Conservation (phyloP, 1,140 invertebrate species). For the Leptinotarsa defecta region DNA sequence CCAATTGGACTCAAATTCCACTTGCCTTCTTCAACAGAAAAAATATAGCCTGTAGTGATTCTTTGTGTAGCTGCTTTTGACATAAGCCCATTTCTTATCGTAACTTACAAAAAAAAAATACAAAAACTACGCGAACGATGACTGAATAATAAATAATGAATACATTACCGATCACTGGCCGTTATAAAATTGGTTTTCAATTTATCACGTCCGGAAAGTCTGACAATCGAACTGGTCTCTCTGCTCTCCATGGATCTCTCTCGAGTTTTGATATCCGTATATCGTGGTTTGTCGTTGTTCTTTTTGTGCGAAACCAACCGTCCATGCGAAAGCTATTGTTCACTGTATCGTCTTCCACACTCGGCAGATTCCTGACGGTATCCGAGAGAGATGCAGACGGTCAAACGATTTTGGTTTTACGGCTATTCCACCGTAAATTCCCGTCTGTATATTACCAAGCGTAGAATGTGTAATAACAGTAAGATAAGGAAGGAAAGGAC, state of each 20-base stretch:
- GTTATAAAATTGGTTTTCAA: too few relatives aligned
- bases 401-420: conserved; percentile 36
- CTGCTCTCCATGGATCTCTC: not conserved
- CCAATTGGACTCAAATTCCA: too few relatives aligned
- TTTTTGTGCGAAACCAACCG: conserved; percentile 5
- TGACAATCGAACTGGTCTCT: too few relatives aligned
- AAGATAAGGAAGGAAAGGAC: conserved; percentile 5
- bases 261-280: not conserved
- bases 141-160: too few relatives aligned
- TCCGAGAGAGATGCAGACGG: conserved; percentile 32
- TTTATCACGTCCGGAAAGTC: too few relatives aligned
- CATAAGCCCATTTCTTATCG: too few relatives aligned
- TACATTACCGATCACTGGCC: too few relatives aligned
- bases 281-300: conserved; percentile 2
- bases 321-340: conserved; percentile 31
- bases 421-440: conserved; percentile 5
- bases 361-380: conserved; percentile 35
- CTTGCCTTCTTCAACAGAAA: too few relatives aligned
- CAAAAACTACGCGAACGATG: too few relatives aligned
- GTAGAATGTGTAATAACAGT: conserved; percentile 33
- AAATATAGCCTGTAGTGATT: too few relatives aligned
- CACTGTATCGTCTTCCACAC: conserved; percentile 34
- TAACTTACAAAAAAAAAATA: too few relatives aligned
- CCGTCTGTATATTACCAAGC: conserved; percentile 35
- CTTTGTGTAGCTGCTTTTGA: too few relatives aligned